Evolutionary conservation across 2,113 vertebrate genomes (phyloP), one percentile per base, ranked within the genome.

Genomic region (Bettongia penicillata): DNA sequence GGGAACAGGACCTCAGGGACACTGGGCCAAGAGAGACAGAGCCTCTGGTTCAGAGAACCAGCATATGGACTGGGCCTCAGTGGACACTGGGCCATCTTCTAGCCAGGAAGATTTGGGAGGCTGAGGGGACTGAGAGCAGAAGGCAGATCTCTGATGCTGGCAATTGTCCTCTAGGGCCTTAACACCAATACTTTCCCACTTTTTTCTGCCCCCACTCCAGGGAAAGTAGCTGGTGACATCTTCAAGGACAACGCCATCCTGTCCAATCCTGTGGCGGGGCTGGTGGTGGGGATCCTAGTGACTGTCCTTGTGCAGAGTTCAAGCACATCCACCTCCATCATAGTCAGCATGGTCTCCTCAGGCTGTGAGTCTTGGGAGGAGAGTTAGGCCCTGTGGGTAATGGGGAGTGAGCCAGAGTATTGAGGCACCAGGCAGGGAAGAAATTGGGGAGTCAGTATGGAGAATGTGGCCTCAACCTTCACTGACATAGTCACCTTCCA

Each of bases 281-380:
- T 99, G 95, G 99, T 99, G 97, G 99, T 99, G 96, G 99, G 99
- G 53, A 99, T 99, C 95, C 98, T 99, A 95, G 99, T 99, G 91
- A 99, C 99, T 0, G 99, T 99, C 52, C 98, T 99, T 94, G 99
- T 99, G 43, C 99, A 99, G 98, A 99, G 99, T 96, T 99, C 99
- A 49, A 99, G 99, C 96, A 99, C 99, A 43, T 99, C 99, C 28
- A 99, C 99, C 0, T 99, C 99, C 97, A 99, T 99, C 92, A 96
- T 99, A 0, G 99, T 99, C 99, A 99, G 99, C 98, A 99, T 99
- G 98, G 99, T 99, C 94, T 99, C 99, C 97, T 99, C 99, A 0
- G 99, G 99, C 97, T 23, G 99, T 99, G 98, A 99, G 99, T 99
- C 31, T 1, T 10, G 53, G 53, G 14, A 0, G 0, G 0, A 57